A percentile compares a stretch with the other conserved stretches of the same genome.
phyloP scores from a whole-genome alignment of 2,888 invertebrate species.

The Linyphia triangularis region DNA sequence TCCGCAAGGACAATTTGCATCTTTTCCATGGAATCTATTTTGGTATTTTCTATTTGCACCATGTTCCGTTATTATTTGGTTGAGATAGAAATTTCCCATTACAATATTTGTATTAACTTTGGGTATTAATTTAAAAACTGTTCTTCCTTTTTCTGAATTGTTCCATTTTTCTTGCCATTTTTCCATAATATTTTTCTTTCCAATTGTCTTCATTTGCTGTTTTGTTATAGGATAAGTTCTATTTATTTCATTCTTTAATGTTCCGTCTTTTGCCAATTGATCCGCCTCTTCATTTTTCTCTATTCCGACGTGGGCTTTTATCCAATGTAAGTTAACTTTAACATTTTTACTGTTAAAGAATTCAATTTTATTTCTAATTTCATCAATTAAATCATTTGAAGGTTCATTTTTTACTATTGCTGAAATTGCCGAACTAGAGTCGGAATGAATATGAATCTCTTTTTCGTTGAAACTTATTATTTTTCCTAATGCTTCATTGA shows the following conservation, averaged over 20 bases:
- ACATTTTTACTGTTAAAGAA: no score
- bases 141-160: neutral
- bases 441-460: no score
- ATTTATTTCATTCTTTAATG: neutral
- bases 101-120: neutral
- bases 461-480: no score
- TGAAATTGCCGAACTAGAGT: no score
- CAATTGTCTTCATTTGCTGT: no score
- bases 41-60: neutral
- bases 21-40: neutral
- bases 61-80: neutral
- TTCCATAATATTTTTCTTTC: neutral
- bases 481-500: neutral
- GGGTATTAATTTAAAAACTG: neutral
- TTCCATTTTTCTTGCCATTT: neutral
- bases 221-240: neutral
- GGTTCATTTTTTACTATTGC: no score
- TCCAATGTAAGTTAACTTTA: no score
- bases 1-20: neutral
- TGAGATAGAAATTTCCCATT: neutral
- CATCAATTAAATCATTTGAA: no score
- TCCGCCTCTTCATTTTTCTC: no score
- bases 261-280: neutral
- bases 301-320: no score
- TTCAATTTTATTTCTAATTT: no score